Conservation (phyloP, 1,140 invertebrate genomes). For the Varroa destructor region DNA sequence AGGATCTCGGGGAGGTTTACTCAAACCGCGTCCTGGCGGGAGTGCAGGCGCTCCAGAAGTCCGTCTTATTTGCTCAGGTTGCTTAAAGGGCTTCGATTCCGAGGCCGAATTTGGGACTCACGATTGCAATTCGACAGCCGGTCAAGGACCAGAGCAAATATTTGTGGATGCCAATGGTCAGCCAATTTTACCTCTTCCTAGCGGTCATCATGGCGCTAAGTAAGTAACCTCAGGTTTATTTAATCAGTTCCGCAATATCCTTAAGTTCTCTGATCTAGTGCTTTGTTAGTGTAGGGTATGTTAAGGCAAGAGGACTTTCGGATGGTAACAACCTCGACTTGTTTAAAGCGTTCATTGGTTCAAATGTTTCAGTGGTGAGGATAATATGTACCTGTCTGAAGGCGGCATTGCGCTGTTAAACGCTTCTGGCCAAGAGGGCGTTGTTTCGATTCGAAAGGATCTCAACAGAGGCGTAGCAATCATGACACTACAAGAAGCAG, state of each 20-base stretch:
- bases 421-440: neutral
- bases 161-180: constrained; percentile 13
- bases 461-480: constrained; percentile 12
- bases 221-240: too few species aligned
- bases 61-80: constrained; percentile 34
- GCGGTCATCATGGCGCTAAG: too few species aligned
- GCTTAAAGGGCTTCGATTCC: constrained; percentile 33
- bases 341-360: too few species aligned
- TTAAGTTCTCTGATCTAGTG: too few species aligned
- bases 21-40: constrained; percentile 4
- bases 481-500: neutral
- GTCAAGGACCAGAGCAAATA: neutral
- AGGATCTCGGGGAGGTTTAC: neutral
- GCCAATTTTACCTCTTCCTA: neutral
- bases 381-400: constrained; percentile 9
- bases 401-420: neutral
- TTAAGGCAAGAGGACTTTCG: too few species aligned
- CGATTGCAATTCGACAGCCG: constrained; percentile 29
- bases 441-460: constrained; percentile 14
- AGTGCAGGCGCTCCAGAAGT: constrained; percentile 22
- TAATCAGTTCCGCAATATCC: too few species aligned
- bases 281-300: too few species aligned
- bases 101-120: constrained; percentile 33
- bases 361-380: neutral
- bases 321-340: too few species aligned